Conservation (phyloP, 2,113 vertebrate genomes). For the Origma solitaria region DNA sequence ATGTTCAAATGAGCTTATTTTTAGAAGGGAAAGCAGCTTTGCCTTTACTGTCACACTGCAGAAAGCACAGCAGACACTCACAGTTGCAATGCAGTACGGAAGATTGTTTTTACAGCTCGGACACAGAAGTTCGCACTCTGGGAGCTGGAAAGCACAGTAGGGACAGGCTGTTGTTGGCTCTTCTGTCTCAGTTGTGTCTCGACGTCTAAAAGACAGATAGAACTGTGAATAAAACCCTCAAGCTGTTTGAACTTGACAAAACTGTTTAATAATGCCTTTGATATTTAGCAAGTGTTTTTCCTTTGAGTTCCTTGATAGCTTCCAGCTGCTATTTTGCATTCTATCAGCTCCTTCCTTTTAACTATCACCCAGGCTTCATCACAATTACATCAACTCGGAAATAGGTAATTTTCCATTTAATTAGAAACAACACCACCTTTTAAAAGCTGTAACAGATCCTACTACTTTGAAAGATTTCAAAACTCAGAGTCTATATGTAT, state of each 20-base stretch:
- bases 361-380: background rate
- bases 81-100: conserved; percentile 93
- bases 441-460: background rate
- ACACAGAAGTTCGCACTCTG: conserved; percentile 89
- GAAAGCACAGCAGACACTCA: conserved; percentile 44
- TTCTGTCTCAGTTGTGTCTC: conserved; percentile 83
- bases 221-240: background rate
- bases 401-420: background rate
- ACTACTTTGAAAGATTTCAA: background rate
- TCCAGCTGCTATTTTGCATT: background rate
- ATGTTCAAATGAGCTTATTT: background rate
- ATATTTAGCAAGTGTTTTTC: background rate
- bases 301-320: background rate
- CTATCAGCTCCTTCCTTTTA: background rate
- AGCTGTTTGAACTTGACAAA: background rate
- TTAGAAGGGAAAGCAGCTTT: background rate
- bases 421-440: background rate
- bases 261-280: background rate
- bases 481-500: fast-evolving
- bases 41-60: background rate
- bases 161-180: conserved; percentile 88
- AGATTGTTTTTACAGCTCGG: conserved; percentile 93
- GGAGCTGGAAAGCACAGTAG: conserved; percentile 85
- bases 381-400: background rate
- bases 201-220: conserved; percentile 72